A percentile compares a stretch with the other conserved stretches of the same genome.
These are phyloP conservation scores for Odobenus rosmarus DNA, from an alignment of 2,113 vertebrate genomes.

Conservation along the genomic window DNA sequence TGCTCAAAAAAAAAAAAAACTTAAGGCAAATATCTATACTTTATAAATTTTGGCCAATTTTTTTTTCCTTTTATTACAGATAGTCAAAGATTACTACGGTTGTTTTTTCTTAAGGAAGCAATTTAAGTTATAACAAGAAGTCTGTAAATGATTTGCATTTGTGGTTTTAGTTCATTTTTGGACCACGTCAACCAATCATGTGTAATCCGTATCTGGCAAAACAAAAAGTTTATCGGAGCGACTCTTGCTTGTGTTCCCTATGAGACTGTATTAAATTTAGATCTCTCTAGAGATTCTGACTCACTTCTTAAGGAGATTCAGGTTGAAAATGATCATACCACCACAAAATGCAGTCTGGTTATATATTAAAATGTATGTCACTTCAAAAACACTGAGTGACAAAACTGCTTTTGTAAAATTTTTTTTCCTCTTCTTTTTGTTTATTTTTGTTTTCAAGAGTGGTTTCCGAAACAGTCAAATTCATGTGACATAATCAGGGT, in stretches of 20 bases:
- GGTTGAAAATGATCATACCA: not conserved
- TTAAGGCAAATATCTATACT: not conserved
- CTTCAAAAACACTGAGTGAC: not conserved
- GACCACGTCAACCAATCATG: not conserved
- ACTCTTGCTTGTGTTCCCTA: not conserved
- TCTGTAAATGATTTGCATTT: conserved; percentile 8
- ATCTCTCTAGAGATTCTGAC: not conserved
- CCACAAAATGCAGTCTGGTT: not conserved
- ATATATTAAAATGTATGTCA: not conserved
- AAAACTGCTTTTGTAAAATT: not conserved
- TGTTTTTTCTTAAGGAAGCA: conserved; percentile 16
- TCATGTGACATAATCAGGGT: not conserved
- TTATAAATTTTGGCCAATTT: not conserved
- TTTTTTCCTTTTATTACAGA: not conserved
- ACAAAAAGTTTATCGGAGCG: not conserved
- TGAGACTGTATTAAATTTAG: not conserved
- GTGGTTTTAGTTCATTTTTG: conserved; percentile 39
- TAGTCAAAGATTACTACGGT: not conserved
- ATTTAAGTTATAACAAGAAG: not conserved
- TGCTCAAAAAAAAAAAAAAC: not conserved
- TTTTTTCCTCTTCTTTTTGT: not conserved
- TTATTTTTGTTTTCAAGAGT: conserved; percentile 35
- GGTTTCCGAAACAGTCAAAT: conserved; percentile 26
- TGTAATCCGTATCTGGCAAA: not conserved
- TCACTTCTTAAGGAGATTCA: not conserved